Base-by-base conservation (phyloP, 2,797 vertebrate species). In the Echiichthys vipera region DNA sequence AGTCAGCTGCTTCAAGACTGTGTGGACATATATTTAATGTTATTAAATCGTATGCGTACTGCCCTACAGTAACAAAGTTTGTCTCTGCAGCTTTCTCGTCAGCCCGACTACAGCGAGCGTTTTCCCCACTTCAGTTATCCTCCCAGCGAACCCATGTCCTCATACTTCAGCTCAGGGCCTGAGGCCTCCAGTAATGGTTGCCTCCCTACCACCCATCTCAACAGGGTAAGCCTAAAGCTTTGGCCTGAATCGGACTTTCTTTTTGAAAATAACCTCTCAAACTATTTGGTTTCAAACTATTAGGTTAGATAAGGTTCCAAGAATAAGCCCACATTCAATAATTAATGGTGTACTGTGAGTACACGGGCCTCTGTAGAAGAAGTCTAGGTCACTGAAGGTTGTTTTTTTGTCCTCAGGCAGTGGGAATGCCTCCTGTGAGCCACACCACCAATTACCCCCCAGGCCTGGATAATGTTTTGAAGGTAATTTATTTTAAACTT, bases 381-480 rank as follows among this genome's bases (percentile, higher is more conserved):
- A 18, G 51, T 65, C 7, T 7, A 43, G 56, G 65, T 86, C 55
- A 76, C 61, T 75, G 43, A 81, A 24, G 47, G 43, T 46, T 75
- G 63, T 1, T 42, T 70, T 36, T 88, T 74, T 83, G 50, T 86
- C 73, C 61, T 39, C 81, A 97, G 96, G 95, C 92, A 14, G 94
- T 96, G 3, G 94, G 96, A 79, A 96, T 95, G 93, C 95, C 95
- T 71, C 95, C 95, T 0, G 79, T 94, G 74, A 93, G 92, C 81
- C 92, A 95, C 17, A 77, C 90, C 8, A 89, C 90, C 32, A 83
- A 89, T 58, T 93, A 94, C 78, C 91, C 93, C 37, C 92, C 94
- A 63, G 91, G 93, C 12, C 89, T 96, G 34, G 95, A 92, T 24
- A 93, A 88, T 64, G 80, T 89, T 37, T 37, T 91, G 53, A 97